Conservation (phyloP, 2,888 invertebrate genomes). For the Griposia aprilina region DNA sequence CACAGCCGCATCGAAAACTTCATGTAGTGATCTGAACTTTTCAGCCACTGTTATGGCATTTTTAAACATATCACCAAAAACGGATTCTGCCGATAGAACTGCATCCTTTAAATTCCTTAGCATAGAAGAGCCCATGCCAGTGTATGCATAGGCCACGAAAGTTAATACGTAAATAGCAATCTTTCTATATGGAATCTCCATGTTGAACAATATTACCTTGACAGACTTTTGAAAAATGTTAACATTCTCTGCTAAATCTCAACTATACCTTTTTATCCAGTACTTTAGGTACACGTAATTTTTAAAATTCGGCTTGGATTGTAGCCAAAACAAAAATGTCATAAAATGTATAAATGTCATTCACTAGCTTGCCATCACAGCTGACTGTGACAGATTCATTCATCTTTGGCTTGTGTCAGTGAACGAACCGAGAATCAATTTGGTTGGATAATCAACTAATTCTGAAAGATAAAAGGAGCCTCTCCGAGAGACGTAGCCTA, state of each 20-base stretch:
- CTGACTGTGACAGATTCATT: conserved; percentile 5
- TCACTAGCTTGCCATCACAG: neutral
- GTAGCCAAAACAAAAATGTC: conserved; percentile 54
- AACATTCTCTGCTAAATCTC: conserved; percentile 21
- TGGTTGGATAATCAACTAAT: neutral
- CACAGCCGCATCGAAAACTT: conserved; percentile 95
- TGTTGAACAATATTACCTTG: conserved; percentile 72
- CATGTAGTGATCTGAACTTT: conserved; percentile 94
- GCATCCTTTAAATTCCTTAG: conserved; percentile 94
- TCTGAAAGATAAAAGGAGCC: neutral
- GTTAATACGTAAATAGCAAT: conserved; percentile 93
- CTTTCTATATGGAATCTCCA: conserved; percentile 95
- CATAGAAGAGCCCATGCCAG: conserved; percentile 94
- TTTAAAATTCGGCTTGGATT: conserved; percentile 53
- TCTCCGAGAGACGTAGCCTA: neutral
- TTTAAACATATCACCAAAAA: conserved; percentile 94
- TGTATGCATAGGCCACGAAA: conserved; percentile 94
- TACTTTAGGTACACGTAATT: conserved; percentile 66
- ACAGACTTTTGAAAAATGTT: conserved; percentile 8
- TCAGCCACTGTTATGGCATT: conserved; percentile 94
- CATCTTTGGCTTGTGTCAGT: neutral
- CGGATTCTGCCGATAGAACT: conserved; percentile 94
- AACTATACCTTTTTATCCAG: conserved; percentile 17
- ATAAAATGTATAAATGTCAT: neutral
- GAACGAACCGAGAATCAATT: neutral